Evolutionary conservation across 2,888 invertebrate genomes (phyloP), one percentile per base, ranked within the genome.

Genomic region (Cryptus viduatorius): DNA sequence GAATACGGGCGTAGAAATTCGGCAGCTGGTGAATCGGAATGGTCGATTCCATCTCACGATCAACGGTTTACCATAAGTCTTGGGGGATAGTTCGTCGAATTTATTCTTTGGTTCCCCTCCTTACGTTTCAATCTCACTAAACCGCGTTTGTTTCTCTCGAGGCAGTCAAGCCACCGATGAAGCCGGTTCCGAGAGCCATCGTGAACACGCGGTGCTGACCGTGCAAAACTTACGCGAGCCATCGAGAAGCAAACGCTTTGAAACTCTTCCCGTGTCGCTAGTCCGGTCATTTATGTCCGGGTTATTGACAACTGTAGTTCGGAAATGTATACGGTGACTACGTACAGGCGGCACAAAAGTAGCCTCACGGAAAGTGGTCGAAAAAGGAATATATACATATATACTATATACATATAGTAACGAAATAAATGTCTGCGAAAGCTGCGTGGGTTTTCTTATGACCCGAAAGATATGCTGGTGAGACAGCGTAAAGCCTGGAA

Each of bases 261-360:
- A 90, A 89, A 88, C 86, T 88, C 85, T 86, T 88, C 77, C 81
- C 87, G 53, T 87, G 86, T 89, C 83, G 82, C 71, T 48, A 37
- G 37, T 42, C 48, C 75, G 76, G 48, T 82, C 80, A 72, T 88
- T 89, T 86, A 84, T 85, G 86, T 71, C 81, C 78, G 77, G 75
- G 80, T 86, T 84, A 87, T 79, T 67, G 71, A 31, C 75, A 68
- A 79, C 84, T 29, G 7, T 61, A 31, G 12, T n/a, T 37, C 59
- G 31, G 56, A 44, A 61, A 53, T 10, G 67, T 37, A 61, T 37
- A 16, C 12, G 5, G 1, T 29, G 14, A 37, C 14, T 4, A 59
- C 7, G 10, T n/a, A 48, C 48, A 48, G 14, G 24, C 59, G 31
- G 29, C 12, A 31, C 1, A 31, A 59, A 59, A 59, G 59, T n/a